Percentiles rank a stretch among this genome's conserved stretches.
Evolutionary conservation across 2,113 vertebrate genomes (phyloP).

Genomic region (Quiscalus mexicanus): DNA sequence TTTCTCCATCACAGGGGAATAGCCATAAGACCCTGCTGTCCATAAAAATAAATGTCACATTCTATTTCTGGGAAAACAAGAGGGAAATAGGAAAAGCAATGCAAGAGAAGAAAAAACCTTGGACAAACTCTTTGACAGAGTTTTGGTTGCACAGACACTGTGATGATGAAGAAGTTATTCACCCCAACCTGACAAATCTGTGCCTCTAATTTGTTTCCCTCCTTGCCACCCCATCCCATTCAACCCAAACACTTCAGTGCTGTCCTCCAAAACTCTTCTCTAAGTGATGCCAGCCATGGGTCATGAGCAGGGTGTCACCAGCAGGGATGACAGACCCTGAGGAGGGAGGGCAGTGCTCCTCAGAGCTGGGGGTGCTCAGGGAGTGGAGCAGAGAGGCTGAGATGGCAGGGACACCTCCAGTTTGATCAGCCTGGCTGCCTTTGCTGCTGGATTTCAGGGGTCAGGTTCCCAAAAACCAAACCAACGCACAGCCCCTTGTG

Average conservation of each 20-base stretch:
- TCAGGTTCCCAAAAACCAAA: background rate
- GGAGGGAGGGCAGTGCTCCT: background rate
- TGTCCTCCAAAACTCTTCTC: background rate
- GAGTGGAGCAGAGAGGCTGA: background rate
- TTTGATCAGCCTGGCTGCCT: background rate
- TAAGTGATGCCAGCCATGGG: accelerated
- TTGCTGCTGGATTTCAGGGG: background rate
- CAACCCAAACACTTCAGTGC: background rate
- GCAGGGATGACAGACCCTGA: background rate
- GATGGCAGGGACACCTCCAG: background rate
- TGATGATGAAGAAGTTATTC: background rate
- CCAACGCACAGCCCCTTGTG: background rate
- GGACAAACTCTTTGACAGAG: background rate
- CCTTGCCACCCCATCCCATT: background rate
- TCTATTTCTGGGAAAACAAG: constrained; percentile 33
- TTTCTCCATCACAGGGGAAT: background rate
- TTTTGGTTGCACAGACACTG: background rate
- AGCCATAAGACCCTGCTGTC: constrained; percentile 43
- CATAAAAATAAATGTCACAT: constrained; percentile 45
- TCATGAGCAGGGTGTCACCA: background rate
- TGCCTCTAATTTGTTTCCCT: background rate
- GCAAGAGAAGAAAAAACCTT: background rate
- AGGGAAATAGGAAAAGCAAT: background rate
- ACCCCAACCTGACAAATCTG: background rate
- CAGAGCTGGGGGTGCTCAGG: background rate